phyloP scores from a whole-genome alignment of 2,113 vertebrate species.

The Pipra filicauda region DNA sequence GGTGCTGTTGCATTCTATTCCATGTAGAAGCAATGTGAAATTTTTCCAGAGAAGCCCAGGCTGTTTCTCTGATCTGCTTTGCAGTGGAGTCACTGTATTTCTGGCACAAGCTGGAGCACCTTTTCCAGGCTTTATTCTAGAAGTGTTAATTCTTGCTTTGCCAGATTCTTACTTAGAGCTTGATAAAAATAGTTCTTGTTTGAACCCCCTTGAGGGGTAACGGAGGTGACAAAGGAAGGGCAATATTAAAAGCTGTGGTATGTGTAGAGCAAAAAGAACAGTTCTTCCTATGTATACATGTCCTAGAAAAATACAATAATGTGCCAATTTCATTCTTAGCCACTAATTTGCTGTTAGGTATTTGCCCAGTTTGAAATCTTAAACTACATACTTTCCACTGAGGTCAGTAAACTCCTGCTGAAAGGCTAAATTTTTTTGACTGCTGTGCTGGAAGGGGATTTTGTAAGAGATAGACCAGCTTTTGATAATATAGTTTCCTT shows the following conservation, averaged over 20 bases:
- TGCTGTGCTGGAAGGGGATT: neutral
- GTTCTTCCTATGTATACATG: neutral
- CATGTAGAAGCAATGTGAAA: neutral
- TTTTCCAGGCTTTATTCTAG: neutral
- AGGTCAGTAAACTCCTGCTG: conserved; percentile 1
- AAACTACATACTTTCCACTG: neutral
- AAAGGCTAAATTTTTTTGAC: neutral
- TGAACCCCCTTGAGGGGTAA: neutral
- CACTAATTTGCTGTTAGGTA: neutral
- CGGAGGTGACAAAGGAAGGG: neutral
- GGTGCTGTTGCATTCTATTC: neutral
- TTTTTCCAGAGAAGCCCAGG: neutral
- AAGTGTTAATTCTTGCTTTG: neutral
- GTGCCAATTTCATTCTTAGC: neutral
- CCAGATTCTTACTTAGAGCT: neutral
- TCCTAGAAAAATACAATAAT: neutral
- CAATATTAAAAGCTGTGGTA: neutral
- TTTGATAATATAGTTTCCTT: neutral
- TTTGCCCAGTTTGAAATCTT: neutral
- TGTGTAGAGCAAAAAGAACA: neutral
- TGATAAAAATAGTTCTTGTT: neutral
- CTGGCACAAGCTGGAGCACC: neutral
- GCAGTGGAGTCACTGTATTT: neutral
- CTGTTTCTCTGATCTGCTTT: neutral
- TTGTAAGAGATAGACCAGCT: neutral